Percentiles rank a stretch among this genome's conserved stretches.
phyloP scores from a whole-genome alignment of 2,888 invertebrate species.

The Empis stercorea region DNA sequence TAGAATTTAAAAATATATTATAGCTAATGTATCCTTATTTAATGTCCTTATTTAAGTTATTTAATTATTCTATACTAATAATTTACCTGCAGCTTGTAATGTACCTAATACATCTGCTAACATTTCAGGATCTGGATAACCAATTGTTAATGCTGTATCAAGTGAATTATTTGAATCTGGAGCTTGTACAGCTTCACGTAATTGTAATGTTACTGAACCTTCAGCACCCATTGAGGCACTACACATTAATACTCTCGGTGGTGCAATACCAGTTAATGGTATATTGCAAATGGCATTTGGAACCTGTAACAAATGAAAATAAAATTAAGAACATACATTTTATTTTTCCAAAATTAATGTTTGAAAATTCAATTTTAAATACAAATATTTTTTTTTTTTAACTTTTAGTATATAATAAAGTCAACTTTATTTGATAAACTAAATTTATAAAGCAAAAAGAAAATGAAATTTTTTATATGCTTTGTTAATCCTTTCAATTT shows the following conservation, averaged over 20 bases:
- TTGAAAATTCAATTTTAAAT: neutral
- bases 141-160: slow-evolving; percentile 51
- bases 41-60: no score
- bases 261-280: slow-evolving; percentile 31
- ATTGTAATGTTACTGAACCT: slow-evolving; percentile 35
- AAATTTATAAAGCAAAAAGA: neutral
- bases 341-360: no score
- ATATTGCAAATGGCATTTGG: slow-evolving; percentile 33
- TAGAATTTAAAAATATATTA: no score
- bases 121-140: slow-evolving; percentile 63
- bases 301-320: slow-evolving; percentile 22
- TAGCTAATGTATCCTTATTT: no score
- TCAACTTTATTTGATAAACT: neutral
- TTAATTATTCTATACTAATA: neutral
- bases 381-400: no score
- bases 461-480: neutral
- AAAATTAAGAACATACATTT: no score
- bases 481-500: no score
- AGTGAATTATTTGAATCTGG: slow-evolving; percentile 22
- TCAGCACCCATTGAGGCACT: slow-evolving; percentile 37
- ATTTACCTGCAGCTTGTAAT: slow-evolving; percentile 41
- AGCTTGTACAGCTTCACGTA: slow-evolving; percentile 32
- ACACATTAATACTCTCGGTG: slow-evolving; percentile 28
- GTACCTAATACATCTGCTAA: slow-evolving; percentile 58
- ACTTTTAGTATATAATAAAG: no score